Evolutionary conservation across 2,888 invertebrate species (phyloP), one percentile per base, ranked within the genome.

Genomic region (Cremastinae sp.): DNA sequence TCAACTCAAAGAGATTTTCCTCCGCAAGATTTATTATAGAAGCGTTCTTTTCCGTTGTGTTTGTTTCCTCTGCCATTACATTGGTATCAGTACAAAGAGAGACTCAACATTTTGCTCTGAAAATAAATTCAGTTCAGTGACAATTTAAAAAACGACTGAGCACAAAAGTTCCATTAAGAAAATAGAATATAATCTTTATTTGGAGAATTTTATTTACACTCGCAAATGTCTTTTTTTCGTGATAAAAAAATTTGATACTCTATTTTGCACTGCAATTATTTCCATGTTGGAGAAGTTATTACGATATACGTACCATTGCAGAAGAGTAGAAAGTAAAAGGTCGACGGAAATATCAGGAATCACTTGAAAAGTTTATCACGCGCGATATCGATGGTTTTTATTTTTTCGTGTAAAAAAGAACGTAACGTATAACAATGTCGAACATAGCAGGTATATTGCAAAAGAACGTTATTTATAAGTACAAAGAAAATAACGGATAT

Each of bases 1-100:
- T 84, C 14, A 89, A 74, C 41, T 88, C 86, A 51, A 89, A 89
- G 18, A 89, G 78, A 69, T 84, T 82, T 41, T 88, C 84, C 36
- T 83, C 80, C 9, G 75, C 64, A 7, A 84, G 77, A 74, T 84
- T 80, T 68, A 80, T 78, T 54, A 73, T 47, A 12, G 79, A 62
- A 45, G 79, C 75, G 18, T 73, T 45, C 51, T 75, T 71, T 59
- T 75, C 66, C 16, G 68, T 58, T 41, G 68, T 47, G 43, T 56
- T 66, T 8, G 5, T 54, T 68, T 75, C 76, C 36, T 78, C 79
- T 20, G 82, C 82, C 82, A 82, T 82, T 75, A 78, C 79, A 73
- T 74, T 10, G 54, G 53, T 75, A 47, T 80, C 58, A 59, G 43
- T 36, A 41, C 16, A 22, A 68, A 14, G 36, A 56, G 5, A 4